Base-by-base conservation (phyloP, 2,113 vertebrate genomes). In the Corynorhinus townsendii region DNA sequence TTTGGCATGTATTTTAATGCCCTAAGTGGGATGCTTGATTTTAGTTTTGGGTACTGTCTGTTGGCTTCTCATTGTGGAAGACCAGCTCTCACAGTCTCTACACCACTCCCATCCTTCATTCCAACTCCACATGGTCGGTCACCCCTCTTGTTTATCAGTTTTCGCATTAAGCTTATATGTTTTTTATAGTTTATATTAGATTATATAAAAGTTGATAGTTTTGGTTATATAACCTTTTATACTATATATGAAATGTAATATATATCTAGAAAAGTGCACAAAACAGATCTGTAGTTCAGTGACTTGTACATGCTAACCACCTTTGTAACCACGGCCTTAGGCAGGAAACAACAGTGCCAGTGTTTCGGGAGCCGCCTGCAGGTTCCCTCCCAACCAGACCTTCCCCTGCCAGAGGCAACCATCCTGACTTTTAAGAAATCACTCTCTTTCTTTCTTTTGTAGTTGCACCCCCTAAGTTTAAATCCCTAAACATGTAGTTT, bases 301-400 rank as follows among this genome's bases (percentile, higher is more conserved):
- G 49, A 43, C 19, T 72, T 94, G 89, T 52, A 30, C 6, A 59
- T 52, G 8, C 38, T 38, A 17, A n/a, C 15, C 40, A 47, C 28
- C 20, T 45, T 43, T 68, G 28, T 62, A 30, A 47, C 16, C 28
- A 7, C 1, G 3, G 26, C 20, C n/a, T 17, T 5, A 45, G n/a
- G 28, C 24, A 64, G 52, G 45, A 24, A 28, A 4, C 52, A 54
- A 7, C 30, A 4, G 12, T 15, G 49, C 1, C 40, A 38, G 40
- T 2, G 22, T 2, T n/a, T 16, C 7, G 1, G 33, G 54, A 64
- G 17, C 40, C 10, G 2, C 73, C 4, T 15, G 1, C 12, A 1
- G 5, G 5, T 47, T 54, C 12, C 11, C 26, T 88, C 14, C 16
- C 30, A 14, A 2, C 28, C 33, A 56, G n/a, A 2, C 43, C 52